These are phyloP conservation scores for Melitaea cinxia DNA, from an alignment of 1,140 invertebrate genomes.

Conservation along the genomic window DNA sequence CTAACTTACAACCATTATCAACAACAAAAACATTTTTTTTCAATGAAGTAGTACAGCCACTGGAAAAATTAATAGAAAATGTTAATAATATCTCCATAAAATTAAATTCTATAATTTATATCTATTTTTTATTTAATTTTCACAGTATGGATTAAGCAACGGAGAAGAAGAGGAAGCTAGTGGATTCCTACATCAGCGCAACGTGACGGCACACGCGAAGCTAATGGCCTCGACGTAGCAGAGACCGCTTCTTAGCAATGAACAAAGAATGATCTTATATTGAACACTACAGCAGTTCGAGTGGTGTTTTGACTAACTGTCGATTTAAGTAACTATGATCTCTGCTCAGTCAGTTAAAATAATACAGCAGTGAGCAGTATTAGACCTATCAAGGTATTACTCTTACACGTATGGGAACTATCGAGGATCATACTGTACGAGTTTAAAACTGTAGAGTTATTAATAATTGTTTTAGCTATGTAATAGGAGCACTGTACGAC, in stretches of 20 bases:
- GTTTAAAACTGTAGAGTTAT: neutral
- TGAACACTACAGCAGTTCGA: neutral
- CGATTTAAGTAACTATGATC: neutral
- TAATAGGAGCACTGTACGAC: conserved; percentile 5
- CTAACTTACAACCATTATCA: too few species aligned
- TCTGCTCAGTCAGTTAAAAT: neutral
- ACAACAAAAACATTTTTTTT: too few species aligned
- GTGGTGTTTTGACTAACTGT: neutral
- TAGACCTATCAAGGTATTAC: neutral
- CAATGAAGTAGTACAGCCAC: too few species aligned
- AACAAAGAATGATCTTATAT: neutral
- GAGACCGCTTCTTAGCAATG: neutral
- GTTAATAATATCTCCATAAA: too few species aligned
- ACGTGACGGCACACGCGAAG: conserved; percentile 90
- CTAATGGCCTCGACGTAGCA: conserved; percentile 89
- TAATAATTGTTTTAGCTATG: neutral
- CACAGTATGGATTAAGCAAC: conserved; percentile 66
- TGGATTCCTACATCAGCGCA: conserved; percentile 90
- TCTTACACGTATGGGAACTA: neutral
- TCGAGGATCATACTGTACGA: neutral
- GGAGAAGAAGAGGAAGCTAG: conserved; percentile 80
- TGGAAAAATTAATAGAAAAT: too few species aligned
- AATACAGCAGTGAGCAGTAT: neutral
- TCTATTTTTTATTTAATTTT: conserved; percentile 4
- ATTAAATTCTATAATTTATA: too few species aligned